Percentiles rank a stretch among this genome's conserved stretches.
phyloP scores from a whole-genome alignment of 2,797 vertebrate species.

The Pelochelys cantorii region DNA sequence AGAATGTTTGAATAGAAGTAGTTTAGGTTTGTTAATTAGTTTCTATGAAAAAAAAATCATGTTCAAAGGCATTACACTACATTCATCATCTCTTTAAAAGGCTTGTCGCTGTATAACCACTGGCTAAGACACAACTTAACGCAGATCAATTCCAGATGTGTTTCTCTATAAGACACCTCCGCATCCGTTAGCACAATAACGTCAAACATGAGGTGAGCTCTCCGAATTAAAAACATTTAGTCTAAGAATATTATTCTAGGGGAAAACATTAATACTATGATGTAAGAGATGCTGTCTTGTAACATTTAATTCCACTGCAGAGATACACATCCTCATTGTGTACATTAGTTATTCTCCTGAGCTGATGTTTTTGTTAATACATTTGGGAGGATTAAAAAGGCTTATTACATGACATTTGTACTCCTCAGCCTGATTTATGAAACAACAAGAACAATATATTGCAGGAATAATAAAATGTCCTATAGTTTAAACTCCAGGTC shows the following conservation, averaged over 20 bases:
- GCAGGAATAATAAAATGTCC: neutral
- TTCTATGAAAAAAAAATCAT: slow-evolving; percentile 57
- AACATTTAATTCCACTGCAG: slow-evolving; percentile 12
- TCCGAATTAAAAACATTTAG: slow-evolving; percentile 18
- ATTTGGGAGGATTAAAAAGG: neutral
- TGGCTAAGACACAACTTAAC: neutral
- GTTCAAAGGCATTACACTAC: slow-evolving; percentile 68
- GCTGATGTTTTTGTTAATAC: slow-evolving; percentile 21
- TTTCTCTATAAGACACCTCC: slow-evolving; percentile 43
- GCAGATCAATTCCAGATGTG: slow-evolving; percentile 47
- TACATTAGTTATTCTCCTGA: neutral
- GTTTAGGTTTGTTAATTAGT: slow-evolving; percentile 77
- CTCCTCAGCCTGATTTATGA: neutral
- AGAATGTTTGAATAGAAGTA: slow-evolving; percentile 75
- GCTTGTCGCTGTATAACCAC: slow-evolving; percentile 60
- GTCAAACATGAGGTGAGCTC: slow-evolving; percentile 5
- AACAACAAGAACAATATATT: neutral
- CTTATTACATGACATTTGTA: neutral
- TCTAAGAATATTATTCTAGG: neutral
- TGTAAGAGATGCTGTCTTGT: neutral
- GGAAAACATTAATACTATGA: neutral
- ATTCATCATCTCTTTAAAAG: slow-evolving; percentile 78
- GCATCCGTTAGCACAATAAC: slow-evolving; percentile 48
- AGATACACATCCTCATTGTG: neutral
- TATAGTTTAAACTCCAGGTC: neutral